Conservation (phyloP, 1,140 invertebrate species). For the Elymnias hypermnestra region DNA sequence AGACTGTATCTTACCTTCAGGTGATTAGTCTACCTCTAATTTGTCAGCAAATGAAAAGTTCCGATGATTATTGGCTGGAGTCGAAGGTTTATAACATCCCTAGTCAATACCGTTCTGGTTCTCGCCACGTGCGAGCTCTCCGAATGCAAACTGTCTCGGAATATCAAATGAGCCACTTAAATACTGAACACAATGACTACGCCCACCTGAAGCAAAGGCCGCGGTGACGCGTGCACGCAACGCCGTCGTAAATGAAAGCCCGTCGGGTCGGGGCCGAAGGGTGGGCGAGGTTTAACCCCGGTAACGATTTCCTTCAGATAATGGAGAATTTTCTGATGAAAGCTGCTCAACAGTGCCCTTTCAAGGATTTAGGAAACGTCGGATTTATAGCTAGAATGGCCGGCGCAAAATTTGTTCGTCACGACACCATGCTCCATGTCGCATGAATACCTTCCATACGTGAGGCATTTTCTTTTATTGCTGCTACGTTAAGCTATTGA, state of each 20-base stretch:
- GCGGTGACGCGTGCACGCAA: constrained; percentile 67
- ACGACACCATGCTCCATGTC: constrained; percentile 45
- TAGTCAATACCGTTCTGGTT: constrained; percentile 33
- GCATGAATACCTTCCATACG: constrained; percentile 48
- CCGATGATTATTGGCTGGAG: too few species aligned
- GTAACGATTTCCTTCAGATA: constrained; percentile 73
- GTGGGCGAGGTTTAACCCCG: constrained; percentile 58
- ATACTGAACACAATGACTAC: constrained; percentile 68
- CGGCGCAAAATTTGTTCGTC: constrained; percentile 58
- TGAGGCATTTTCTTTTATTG: constrained; percentile 19
- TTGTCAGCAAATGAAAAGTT: too few species aligned
- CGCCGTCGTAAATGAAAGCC: constrained; percentile 65
- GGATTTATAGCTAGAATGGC: constrained; percentile 62
- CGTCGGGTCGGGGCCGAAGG: constrained; percentile 52
- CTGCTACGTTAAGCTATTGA: too few species aligned
- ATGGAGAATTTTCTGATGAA: constrained; percentile 72
- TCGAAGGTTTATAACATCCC: too few species aligned
- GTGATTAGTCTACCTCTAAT: too few species aligned
- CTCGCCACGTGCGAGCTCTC: constrained; percentile 60
- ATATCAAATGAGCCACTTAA: constrained; percentile 75
- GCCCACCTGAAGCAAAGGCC: constrained; percentile 68
- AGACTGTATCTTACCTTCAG: too few species aligned
- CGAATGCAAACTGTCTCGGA: constrained; percentile 70
- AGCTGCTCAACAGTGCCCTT: constrained; percentile 64
- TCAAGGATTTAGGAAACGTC: constrained; percentile 65